Evolutionary conservation across 37 sponge, comb jelly and placozoan genomes (phyloP).

Genomic region (Axinella damicornis): DNA sequence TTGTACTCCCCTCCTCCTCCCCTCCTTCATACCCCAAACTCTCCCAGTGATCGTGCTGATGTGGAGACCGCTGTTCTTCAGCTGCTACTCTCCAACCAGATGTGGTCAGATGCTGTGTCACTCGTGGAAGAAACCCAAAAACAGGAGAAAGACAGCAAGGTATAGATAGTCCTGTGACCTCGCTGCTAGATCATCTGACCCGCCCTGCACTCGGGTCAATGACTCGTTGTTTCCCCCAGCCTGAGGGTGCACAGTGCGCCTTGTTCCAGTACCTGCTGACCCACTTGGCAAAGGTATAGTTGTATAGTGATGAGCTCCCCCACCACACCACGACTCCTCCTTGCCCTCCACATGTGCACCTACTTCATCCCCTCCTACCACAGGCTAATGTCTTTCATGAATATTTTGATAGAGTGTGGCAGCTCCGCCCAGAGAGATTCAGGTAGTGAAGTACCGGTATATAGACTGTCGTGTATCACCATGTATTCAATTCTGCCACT

Average conservation of each 20-base stretch:
- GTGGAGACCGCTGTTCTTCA: constrained; percentile 35
- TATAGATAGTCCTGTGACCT: neutral
- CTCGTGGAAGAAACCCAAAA: constrained; percentile 30
- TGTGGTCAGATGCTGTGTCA: constrained; percentile 75
- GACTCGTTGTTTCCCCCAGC: neutral
- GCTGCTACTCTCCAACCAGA: constrained; percentile 39
- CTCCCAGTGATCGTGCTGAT: constrained; percentile 39
- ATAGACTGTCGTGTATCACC: neutral
- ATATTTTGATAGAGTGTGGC: constrained; percentile 29
- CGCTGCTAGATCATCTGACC: neutral
- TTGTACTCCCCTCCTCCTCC: neutral
- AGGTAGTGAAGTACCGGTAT: constrained; percentile 11
- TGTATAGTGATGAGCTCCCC: neutral
- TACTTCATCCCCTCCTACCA: neutral
- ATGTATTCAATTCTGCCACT: neutral
- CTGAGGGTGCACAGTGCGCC: neutral
- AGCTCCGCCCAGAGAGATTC: constrained; percentile 43
- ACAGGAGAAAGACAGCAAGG: neutral
- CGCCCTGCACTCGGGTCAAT: neutral
- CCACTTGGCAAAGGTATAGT: constrained; percentile 24
- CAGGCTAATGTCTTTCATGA: constrained; percentile 38
- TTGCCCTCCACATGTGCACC: neutral
- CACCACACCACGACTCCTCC: too few species aligned
- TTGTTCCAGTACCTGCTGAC: constrained; percentile 27
- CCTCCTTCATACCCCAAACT: neutral